Conservation (phyloP, 2,797 vertebrate species). For the Scyliorhinus canicula region DNA sequence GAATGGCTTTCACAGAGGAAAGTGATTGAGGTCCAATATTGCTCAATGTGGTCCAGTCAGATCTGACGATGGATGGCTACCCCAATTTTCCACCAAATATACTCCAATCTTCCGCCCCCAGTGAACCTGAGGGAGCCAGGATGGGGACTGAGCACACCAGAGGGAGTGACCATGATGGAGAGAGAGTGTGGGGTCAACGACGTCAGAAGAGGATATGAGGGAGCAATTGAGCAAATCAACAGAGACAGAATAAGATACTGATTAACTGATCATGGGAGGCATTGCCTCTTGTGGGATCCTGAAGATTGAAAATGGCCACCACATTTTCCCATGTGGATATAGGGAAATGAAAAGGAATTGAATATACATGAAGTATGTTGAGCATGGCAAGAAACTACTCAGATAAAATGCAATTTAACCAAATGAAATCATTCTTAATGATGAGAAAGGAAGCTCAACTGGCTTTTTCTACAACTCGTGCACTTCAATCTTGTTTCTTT, state of each 20-base stretch:
- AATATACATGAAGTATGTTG: neutral
- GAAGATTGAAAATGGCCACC: neutral
- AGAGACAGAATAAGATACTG: neutral
- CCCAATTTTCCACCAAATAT: neutral
- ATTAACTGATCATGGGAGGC: neutral
- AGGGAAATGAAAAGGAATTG: neutral
- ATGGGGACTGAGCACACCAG: neutral
- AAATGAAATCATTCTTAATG: neutral
- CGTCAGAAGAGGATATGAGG: neutral
- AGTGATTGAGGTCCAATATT: neutral
- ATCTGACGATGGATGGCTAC: neutral
- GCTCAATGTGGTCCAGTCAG: neutral
- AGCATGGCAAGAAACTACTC: neutral
- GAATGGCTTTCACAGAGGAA: neutral
- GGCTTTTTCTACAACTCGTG: neutral
- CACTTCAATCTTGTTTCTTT: constrained; percentile 45
- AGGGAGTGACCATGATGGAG: neutral
- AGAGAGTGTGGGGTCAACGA: neutral
- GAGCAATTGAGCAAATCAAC: neutral
- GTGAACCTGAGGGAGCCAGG: neutral
- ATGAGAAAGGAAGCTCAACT: neutral
- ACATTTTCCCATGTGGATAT: neutral
- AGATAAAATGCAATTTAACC: neutral
- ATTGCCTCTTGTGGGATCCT: neutral
- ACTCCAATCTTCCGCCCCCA: neutral